Evolutionary conservation across 2,888 invertebrate species (phyloP).

Genomic region (Drosophila mayaguana): DNA sequence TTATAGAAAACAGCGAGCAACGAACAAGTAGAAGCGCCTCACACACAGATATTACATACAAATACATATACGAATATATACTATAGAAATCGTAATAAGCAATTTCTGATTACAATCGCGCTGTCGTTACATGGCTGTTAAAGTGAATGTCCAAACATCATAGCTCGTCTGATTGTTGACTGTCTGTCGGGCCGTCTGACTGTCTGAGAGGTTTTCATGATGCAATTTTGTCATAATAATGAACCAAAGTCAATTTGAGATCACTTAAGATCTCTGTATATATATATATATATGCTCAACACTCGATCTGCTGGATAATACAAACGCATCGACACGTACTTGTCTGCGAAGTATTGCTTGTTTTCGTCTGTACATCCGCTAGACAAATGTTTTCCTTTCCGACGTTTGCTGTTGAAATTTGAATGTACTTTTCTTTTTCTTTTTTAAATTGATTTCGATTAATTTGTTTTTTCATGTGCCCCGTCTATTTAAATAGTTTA

Average conservation of each 20-base stretch:
- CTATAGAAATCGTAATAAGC: slow-evolving; percentile 59
- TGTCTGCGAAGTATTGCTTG: slow-evolving; percentile 15
- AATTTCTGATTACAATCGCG: slow-evolving; percentile 55
- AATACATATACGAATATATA: slow-evolving; percentile 13
- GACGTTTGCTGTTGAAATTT: slow-evolving; percentile 26
- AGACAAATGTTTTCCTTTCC: slow-evolving; percentile 19
- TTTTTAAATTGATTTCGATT: slow-evolving; percentile 29
- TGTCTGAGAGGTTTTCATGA: slow-evolving; percentile 23
- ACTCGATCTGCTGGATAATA: slow-evolving; percentile 3
- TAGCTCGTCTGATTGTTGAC: slow-evolving; percentile 20
- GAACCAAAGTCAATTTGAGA: slow-evolving; percentile 39
- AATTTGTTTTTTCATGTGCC: background rate
- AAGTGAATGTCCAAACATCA: slow-evolving; percentile 56
- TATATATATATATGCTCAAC: background rate
- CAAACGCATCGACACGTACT: slow-evolving; percentile 4
- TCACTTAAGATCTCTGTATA: slow-evolving; percentile 37
- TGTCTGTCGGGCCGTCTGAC: slow-evolving; percentile 5
- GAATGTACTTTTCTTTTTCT: slow-evolving; percentile 28
- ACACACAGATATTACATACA: background rate
- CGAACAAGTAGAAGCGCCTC: slow-evolving; percentile 11
- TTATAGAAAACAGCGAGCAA: slow-evolving; percentile 45
- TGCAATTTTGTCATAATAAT: slow-evolving; percentile 56
- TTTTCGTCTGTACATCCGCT: slow-evolving; percentile 50
- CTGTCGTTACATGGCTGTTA: slow-evolving; percentile 24
- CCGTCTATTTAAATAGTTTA: background rate